phyloP scores from a whole-genome alignment of 2,113 vertebrate genomes.

The Phodopus roborovskii region DNA sequence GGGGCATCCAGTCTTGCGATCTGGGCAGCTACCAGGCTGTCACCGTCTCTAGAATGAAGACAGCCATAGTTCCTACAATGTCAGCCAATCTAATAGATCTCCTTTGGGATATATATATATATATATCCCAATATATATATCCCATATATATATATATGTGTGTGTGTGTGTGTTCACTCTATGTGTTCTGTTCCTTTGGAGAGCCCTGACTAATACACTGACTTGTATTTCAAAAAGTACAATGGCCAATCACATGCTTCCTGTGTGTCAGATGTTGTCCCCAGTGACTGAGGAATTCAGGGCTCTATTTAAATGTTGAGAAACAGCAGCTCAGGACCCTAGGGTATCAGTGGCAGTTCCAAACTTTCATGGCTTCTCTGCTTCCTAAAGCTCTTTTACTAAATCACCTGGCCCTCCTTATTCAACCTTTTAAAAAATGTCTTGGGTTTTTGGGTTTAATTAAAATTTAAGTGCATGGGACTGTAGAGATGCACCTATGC shows the following conservation, averaged over 20 bases:
- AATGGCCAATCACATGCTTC: background rate
- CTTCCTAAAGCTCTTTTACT: background rate
- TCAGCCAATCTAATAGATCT: background rate
- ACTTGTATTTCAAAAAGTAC: background rate
- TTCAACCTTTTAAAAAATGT: background rate
- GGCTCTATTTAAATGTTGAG: background rate
- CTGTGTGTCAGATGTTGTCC: background rate
- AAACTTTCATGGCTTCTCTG: background rate
- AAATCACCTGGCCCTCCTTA: background rate
- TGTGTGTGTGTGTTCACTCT: background rate
- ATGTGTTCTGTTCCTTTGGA: background rate
- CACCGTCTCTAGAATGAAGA: background rate
- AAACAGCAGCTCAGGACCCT: background rate
- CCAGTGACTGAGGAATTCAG: background rate
- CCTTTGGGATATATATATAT: background rate
- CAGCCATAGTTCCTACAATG: background rate
- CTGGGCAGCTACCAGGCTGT: background rate
- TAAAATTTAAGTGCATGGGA: background rate
- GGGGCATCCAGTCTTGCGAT: background rate
- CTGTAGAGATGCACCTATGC: background rate
- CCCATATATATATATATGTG: too few relatives aligned
- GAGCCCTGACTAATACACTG: background rate
- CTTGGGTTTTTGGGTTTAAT: constrained; percentile 4
- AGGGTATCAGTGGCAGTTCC: background rate
- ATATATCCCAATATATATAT: too few relatives aligned